These are phyloP conservation scores for Harpagoxenus sublaevis DNA, from an alignment of 2,888 invertebrate species.

Conservation along the genomic window DNA sequence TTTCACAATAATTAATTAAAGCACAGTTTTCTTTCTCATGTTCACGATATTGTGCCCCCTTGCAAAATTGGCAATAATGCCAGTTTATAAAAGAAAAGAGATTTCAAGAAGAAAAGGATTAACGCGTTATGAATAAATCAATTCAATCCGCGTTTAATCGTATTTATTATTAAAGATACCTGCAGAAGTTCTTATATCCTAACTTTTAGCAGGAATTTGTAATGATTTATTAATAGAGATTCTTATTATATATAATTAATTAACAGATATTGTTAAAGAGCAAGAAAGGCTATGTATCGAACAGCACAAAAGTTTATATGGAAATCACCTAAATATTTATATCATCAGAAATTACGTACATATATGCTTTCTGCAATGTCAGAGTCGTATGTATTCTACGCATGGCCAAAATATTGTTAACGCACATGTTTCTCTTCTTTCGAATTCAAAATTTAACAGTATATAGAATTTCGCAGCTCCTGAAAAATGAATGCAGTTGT, in stretches of 20 bases:
- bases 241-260: neutral
- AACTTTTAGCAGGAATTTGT: constrained; percentile 4
- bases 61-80: neutral
- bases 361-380: neutral
- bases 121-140: constrained; percentile 10
- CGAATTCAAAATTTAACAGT: constrained; percentile 5
- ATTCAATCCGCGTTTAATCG: neutral
- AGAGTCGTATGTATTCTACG: neutral
- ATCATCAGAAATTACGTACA: neutral
- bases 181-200: neutral
- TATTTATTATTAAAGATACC: constrained; percentile 7
- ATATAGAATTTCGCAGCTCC: neutral
- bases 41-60: neutral
- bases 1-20: constrained; percentile 1
- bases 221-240: constrained; percentile 1
- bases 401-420: neutral
- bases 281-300: neutral
- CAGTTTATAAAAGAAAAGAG: neutral
- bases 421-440: neutral
- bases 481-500: neutral
- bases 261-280: neutral
- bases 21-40: neutral
- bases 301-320: neutral
- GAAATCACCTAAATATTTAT: neutral
- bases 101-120: neutral